Percentiles rank a stretch among this genome's conserved stretches.
Evolutionary conservation across 2,888 invertebrate species (phyloP).

Genomic region (Parochlus steinenii): DNA sequence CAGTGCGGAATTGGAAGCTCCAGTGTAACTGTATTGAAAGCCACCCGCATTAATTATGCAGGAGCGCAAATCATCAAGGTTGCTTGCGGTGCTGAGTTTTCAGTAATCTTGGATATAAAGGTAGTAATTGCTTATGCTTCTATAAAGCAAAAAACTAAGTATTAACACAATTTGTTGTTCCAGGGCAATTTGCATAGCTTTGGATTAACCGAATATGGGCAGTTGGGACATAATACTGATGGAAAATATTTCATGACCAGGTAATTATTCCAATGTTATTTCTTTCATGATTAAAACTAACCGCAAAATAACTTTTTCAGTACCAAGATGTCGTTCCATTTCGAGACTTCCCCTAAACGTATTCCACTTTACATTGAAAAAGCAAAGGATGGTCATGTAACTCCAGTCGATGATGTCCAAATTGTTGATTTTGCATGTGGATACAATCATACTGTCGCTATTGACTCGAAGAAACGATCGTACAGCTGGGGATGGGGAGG

Average conservation of each 20-base stretch:
- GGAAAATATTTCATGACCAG: slow-evolving; percentile 36
- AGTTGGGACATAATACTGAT: slow-evolving; percentile 85
- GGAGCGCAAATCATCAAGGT: slow-evolving; percentile 80
- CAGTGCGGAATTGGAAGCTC: slow-evolving; percentile 76
- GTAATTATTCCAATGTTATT: neutral
- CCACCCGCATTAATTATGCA: slow-evolving; percentile 50
- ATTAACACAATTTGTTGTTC: too few species aligned
- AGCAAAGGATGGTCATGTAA: slow-evolving; percentile 67
- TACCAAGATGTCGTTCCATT: slow-evolving; percentile 74
- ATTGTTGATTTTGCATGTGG: slow-evolving; percentile 85
- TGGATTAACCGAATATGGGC: slow-evolving; percentile 86
- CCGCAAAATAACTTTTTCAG: slow-evolving; percentile 62
- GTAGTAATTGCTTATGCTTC: too few species aligned
- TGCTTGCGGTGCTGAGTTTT: slow-evolving; percentile 85
- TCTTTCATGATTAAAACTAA: neutral
- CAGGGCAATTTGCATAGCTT: slow-evolving; percentile 81
- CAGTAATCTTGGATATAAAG: slow-evolving; percentile 76
- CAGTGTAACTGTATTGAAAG: slow-evolving; percentile 34
- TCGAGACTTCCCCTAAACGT: slow-evolving; percentile 69
- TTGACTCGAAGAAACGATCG: slow-evolving; percentile 75
- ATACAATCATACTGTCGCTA: slow-evolving; percentile 76
- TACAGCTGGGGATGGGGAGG: slow-evolving; percentile 95
- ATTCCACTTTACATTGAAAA: slow-evolving; percentile 78
- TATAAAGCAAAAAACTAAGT: too few species aligned
- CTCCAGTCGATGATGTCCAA: slow-evolving; percentile 68